A percentile compares a stretch with the other conserved stretches of the same genome.
phyloP scores from a whole-genome alignment of 1,140 invertebrate genomes.

The Lethocerus indicus region DNA sequence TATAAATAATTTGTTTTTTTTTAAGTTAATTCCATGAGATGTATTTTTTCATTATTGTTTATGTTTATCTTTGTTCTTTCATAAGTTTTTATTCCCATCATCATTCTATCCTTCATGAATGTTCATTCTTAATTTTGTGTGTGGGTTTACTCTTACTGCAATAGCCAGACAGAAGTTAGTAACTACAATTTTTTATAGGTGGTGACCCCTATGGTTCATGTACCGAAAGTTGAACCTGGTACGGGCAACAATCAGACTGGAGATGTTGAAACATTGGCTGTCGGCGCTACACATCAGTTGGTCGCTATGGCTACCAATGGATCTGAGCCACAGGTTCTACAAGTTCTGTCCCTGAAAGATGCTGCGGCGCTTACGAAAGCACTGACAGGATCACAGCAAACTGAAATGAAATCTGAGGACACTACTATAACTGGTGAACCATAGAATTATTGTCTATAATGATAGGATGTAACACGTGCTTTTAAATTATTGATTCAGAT shows the following conservation, averaged over 20 bases:
- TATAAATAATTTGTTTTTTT: no score
- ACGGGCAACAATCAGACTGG: conserved; percentile 26
- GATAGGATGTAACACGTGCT: no score
- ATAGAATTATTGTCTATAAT: no score
- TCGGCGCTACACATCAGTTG: conserved; percentile 43
- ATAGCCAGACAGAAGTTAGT: no score
- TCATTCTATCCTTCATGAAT: no score
- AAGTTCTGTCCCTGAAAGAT: conserved; percentile 67
- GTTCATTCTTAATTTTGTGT: no score
- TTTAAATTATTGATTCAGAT: no score
- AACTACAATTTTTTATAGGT: conserved; percentile 6
- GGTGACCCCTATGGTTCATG: conserved; percentile 64
- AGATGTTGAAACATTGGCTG: conserved; percentile 36
- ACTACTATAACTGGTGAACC: not conserved
- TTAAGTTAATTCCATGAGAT: no score
- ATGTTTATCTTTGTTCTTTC: no score
- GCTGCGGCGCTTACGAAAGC: conserved; percentile 60
- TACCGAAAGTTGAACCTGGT: conserved; percentile 50
- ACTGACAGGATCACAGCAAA: conserved; percentile 31
- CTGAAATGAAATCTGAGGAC: conserved; percentile 9
- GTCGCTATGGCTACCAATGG: conserved; percentile 49
- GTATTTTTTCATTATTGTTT: no score
- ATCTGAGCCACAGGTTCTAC: conserved; percentile 39
- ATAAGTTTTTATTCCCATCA: no score
- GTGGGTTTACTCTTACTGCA: no score